Base-by-base conservation (phyloP, 1,140 invertebrate species). In the Lepidurus packardi region DNA sequence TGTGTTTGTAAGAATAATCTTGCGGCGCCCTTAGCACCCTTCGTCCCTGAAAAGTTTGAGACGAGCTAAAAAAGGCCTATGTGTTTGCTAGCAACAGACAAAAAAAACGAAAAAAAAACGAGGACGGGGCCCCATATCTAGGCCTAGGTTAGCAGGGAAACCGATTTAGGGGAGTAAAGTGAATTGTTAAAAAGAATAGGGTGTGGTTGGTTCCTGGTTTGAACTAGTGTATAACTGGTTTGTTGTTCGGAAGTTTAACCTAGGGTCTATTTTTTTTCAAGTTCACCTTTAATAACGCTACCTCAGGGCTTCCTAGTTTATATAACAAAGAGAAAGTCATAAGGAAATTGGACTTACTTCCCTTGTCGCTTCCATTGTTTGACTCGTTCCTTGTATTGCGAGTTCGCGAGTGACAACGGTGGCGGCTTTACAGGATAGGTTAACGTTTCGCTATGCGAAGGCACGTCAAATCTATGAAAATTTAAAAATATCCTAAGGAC, bases 351-450 rank as follows among this genome's bases (percentile, higher is more conserved):
- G 34, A 76, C 75, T 77, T 77, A 77, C 76, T 77, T 47, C 16
- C 76, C 76, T 13, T 77, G 43, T 24, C 65, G 44, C 41, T 77
- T 77, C 76, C 76, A 77, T 65, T 53, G 13, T 45, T 77, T 77
- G 13, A 77, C 44, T 34, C 45, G 25, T 25, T 53, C 34, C 9
- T 77, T 65, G 53, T 65, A 65, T 65, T 65, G 53, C 13, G 21
- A 7, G 16, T 65, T 21, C 53, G 53, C 16, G 21, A 65, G 0
- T 13, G 53, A 65, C 16, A 65, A 7, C 13, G 53, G 53, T 16
- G 53, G 53, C 53, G 53, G 53, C 21, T 65, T 65, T 21, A 65
- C 21, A 7, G 53, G 6, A 21, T 16, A 65, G 6, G 53, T 65
- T 11, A 21, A 65, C 9, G 21, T 13, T 65, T 65, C 53, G 21